Percentiles rank a stretch among this genome's conserved stretches.
Conservation (phyloP, 2,888 invertebrate genomes). For the Macrosiphum euphorbiae region DNA sequence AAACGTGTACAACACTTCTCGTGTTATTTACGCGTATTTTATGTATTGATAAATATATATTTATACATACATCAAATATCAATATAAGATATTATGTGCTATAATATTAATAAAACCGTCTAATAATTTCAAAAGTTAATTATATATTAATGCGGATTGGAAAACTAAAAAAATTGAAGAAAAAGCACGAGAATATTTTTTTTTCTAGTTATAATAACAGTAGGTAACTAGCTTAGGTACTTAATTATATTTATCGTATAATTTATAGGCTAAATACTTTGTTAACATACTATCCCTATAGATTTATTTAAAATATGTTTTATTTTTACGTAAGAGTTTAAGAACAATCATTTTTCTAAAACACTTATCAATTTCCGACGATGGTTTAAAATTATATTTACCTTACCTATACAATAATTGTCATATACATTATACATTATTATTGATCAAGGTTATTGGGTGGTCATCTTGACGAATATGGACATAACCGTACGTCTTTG, state of each 20-base stretch:
- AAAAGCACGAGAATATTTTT: neutral
- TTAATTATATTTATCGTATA: neutral
- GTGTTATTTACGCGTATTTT: neutral
- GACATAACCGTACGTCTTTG: neutral
- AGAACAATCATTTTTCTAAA: neutral
- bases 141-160: neutral
- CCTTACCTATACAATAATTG: neutral
- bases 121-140: neutral
- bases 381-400: neutral
- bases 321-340: neutral
- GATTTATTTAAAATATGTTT: neutral
- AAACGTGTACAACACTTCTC: neutral
- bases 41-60: neutral
- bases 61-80: neutral
- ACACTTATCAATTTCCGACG: neutral
- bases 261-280: neutral
- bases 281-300: neutral
- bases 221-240: too few species aligned
- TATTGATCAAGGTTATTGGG: slow-evolving; percentile 32
- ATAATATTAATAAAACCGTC: neutral
- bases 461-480: slow-evolving; percentile 33
- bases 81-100: neutral
- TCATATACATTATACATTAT: neutral
- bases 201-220: neutral
- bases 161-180: neutral